phyloP scores from a whole-genome alignment of 1,140 invertebrate species.

The Drosophila albomicans region DNA sequence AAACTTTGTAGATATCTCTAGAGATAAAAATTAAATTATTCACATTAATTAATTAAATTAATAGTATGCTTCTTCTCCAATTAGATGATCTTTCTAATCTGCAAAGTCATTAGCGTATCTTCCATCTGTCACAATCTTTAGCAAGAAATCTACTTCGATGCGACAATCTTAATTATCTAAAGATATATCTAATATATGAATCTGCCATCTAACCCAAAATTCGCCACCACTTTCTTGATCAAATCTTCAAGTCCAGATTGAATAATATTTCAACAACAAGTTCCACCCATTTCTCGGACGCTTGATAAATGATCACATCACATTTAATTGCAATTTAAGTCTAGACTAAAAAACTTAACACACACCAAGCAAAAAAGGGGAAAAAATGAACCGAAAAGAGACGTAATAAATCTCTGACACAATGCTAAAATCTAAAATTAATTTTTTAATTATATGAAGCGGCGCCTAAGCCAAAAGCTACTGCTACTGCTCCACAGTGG shows the following conservation, averaged over 20 bases:
- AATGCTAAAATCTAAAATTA: conserved; percentile 64
- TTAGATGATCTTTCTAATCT: not conserved
- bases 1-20: not conserved
- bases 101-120: not conserved
- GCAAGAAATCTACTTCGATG: not conserved
- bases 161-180: not conserved
- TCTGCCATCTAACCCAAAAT: not conserved
- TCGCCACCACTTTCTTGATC: not conserved
- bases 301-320: conserved; percentile 62
- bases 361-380: conserved; percentile 19
- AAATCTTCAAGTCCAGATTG: conserved; percentile 1
- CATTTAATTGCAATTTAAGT: conserved; percentile 55
- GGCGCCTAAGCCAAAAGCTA: conserved; percentile 53
- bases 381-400: conserved; percentile 5
- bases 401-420: conserved; percentile 72
- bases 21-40: not conserved
- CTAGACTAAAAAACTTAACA: conserved; percentile 41
- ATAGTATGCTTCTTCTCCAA: not conserved
- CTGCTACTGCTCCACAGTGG: conserved; percentile 27
- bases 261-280: conserved; percentile 7
- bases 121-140: not conserved
- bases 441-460: conserved; percentile 75
- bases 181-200: not conserved
- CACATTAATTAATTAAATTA: not conserved
- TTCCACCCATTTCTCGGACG: conserved; percentile 2